Evolutionary conservation across 1,140 invertebrate genomes (phyloP).

Genomic region (Microvelia longipes): DNA sequence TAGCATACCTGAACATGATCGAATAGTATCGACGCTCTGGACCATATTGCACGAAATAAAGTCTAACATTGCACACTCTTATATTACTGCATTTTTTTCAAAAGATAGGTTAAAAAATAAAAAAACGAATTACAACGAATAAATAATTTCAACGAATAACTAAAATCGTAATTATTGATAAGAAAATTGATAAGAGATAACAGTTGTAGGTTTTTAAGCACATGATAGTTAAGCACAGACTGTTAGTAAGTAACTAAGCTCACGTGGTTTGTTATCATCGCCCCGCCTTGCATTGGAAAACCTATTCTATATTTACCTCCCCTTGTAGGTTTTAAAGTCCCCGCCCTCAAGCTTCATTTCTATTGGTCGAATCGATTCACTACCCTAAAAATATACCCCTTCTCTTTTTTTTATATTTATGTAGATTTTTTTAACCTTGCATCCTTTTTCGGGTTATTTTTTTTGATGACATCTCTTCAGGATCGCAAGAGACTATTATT

Average conservation of each 20-base stretch:
- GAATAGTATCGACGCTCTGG: constrained; percentile 14
- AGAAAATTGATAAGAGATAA: too few species aligned
- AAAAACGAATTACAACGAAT: too few species aligned
- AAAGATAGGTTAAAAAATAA: too few species aligned
- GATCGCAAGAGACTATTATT: too few species aligned
- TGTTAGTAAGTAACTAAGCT: neutral
- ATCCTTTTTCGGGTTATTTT: too few species aligned
- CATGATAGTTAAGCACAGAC: too few species aligned
- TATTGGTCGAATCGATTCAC: neutral
- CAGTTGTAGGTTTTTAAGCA: too few species aligned
- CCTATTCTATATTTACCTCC: neutral
- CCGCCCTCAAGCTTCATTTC: neutral
- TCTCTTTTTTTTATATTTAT: neutral
- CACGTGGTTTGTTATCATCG: neutral
- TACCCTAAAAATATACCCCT: neutral
- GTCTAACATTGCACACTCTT: constrained; percentile 17
- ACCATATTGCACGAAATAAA: constrained; percentile 18
- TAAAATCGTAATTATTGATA: too few species aligned
- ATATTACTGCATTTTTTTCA: too few species aligned
- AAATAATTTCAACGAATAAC: too few species aligned
- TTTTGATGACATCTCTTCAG: too few species aligned
- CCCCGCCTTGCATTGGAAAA: neutral
- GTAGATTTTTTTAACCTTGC: too few species aligned
- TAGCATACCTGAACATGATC: constrained; percentile 15
- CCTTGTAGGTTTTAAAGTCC: neutral